These are phyloP conservation scores for Andrena bucephala DNA, from an alignment of 2,888 invertebrate genomes.

Conservation along the genomic window DNA sequence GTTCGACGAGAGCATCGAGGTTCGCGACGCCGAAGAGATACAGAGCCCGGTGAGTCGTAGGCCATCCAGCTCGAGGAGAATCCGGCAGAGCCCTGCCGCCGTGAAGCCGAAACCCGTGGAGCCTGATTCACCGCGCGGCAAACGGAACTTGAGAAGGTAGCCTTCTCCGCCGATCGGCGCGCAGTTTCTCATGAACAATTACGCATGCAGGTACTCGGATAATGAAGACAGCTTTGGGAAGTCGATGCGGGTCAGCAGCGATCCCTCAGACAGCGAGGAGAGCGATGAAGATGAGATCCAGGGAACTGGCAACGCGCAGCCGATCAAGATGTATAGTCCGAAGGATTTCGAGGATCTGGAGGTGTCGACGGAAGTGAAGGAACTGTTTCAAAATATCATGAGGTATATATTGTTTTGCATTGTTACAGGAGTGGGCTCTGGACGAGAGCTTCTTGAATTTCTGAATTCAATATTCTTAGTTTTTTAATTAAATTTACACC, in stretches of 20 bases:
- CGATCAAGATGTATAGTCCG: constrained; percentile 89
- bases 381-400: constrained; percentile 96
- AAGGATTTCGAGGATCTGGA: constrained; percentile 93
- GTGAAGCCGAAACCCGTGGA: constrained; percentile 53
- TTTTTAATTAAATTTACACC: too few species aligned
- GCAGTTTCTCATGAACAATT: neutral
- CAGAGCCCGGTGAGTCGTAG: constrained; percentile 85
- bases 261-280: constrained; percentile 82
- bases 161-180: too few species aligned
- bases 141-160: constrained; percentile 68
- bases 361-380: constrained; percentile 94
- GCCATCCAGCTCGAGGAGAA: constrained; percentile 64
- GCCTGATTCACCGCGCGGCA: constrained; percentile 72
- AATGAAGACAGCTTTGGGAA: constrained; percentile 56
- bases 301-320: constrained; percentile 72
- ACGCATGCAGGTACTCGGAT: constrained; percentile 43
- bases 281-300: constrained; percentile 82
- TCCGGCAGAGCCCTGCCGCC: constrained; percentile 45
- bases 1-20: constrained; percentile 87
- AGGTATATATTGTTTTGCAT: constrained; percentile 86
- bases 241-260: constrained; percentile 74
- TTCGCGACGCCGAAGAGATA: constrained; percentile 87
- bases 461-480: too few species aligned
- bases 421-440: neutral
- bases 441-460: neutral